Evolutionary conservation across 2,113 vertebrate species (phyloP).

Genomic region (Corydoras maculifer): DNA sequence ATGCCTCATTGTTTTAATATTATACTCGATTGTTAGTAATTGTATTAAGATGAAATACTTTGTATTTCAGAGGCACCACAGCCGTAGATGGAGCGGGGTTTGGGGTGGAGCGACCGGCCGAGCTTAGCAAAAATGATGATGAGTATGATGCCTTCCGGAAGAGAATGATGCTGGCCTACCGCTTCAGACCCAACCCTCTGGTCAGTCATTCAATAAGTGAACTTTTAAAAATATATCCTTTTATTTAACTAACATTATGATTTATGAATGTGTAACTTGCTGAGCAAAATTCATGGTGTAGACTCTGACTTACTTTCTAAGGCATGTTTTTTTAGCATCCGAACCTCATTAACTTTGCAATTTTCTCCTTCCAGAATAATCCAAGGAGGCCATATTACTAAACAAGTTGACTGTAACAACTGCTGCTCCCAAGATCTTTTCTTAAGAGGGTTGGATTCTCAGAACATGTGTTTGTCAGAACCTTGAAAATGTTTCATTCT

Average conservation of each 20-base stretch:
- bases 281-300: too few relatives aligned
- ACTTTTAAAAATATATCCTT: too few relatives aligned
- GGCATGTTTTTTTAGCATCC: neutral
- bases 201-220: conserved; percentile 51
- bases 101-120: conserved; percentile 85
- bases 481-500: neutral
- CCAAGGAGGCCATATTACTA: conserved; percentile 96
- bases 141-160: conserved; percentile 96
- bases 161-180: conserved; percentile 96
- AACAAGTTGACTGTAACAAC: conserved; percentile 35
- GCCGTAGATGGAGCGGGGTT: conserved; percentile 85
- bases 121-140: conserved; percentile 79
- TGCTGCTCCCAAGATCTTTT: neutral
- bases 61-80: conserved; percentile 71
- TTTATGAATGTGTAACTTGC: too few relatives aligned
- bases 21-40: too few relatives aligned
- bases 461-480: conserved; percentile 1
- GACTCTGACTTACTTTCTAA: too few relatives aligned
- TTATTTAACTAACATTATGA: too few relatives aligned
- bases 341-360: conserved; percentile 11
- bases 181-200: conserved; percentile 93
- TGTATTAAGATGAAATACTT: too few relatives aligned
- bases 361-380: conserved; percentile 79
- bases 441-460: neutral
- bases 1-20: too few relatives aligned